phyloP scores from a whole-genome alignment of 2,113 vertebrate species.

The Tragelaphus strepsiceros region DNA sequence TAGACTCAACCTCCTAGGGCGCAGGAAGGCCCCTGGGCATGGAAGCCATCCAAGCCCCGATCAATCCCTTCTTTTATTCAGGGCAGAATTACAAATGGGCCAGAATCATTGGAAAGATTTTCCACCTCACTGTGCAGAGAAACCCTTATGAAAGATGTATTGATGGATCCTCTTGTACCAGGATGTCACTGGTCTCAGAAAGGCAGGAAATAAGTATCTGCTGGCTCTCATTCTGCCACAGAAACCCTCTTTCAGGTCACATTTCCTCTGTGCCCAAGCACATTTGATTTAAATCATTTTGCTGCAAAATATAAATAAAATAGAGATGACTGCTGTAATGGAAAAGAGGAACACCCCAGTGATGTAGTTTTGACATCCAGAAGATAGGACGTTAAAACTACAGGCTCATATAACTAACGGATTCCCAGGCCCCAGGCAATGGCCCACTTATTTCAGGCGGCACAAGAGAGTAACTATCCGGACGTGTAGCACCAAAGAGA shows the following conservation, averaged over 20 bases:
- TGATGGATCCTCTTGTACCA: not conserved
- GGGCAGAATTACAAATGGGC: slow-evolving; percentile 13
- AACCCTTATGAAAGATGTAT: slow-evolving; percentile 40
- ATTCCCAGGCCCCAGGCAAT: not conserved
- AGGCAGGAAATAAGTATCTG: slow-evolving; percentile 13
- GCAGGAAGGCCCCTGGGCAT: not conserved
- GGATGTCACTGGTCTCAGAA: not conserved
- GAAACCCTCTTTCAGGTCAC: slow-evolving; percentile 19
- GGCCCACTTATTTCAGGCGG: not conserved
- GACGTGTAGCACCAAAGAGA: rapidly evolving
- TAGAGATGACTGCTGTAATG: slow-evolving; percentile 13
- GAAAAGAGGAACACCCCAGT: not conserved
- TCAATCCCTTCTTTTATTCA: slow-evolving; percentile 62
- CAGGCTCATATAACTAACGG: not conserved
- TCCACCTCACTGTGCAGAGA: slow-evolving; percentile 39
- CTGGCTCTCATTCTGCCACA: not conserved
- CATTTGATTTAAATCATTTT: slow-evolving; percentile 47
- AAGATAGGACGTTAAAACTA: not conserved
- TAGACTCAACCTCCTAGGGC: not conserved
- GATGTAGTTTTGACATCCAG: not conserved
- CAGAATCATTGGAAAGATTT: slow-evolving; percentile 5
- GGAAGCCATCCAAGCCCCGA: not conserved
- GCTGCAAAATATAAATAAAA: slow-evolving; percentile 44
- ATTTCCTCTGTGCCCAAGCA: slow-evolving; percentile 23
- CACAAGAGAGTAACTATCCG: not conserved